Percentiles rank a stretch among this genome's conserved stretches.
Conservation (phyloP, 2,797 vertebrate genomes). For the Oreochromis grahami region DNA sequence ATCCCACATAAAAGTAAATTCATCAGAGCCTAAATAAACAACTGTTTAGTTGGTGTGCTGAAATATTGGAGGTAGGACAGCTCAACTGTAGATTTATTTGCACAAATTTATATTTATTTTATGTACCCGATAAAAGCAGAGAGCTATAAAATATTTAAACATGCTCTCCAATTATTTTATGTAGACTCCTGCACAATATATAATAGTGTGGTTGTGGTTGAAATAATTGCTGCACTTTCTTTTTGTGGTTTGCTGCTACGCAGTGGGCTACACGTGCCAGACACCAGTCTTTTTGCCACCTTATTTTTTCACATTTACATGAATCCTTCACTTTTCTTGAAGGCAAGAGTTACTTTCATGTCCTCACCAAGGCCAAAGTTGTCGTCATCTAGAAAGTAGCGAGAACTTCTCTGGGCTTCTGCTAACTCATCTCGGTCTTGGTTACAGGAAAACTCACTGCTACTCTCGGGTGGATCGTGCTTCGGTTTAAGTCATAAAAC, state of each 20-base stretch:
- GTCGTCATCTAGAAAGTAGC: background rate
- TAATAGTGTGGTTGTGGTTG: background rate
- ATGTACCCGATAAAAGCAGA: background rate
- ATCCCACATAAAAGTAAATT: background rate
- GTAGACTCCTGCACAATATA: background rate
- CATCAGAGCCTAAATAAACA: background rate
- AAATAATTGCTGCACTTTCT: background rate
- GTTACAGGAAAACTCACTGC: background rate
- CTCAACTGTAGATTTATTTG: background rate
- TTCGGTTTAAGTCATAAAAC: constrained; percentile 4
- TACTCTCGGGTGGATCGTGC: background rate
- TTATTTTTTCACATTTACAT: background rate
- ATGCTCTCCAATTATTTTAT: background rate
- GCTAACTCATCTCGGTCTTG: constrained; percentile 16
- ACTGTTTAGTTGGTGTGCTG: background rate
- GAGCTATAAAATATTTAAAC: background rate
- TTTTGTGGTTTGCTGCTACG: background rate
- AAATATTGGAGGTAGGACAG: background rate
- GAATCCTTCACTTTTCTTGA: background rate
- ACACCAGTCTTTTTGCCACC: background rate
- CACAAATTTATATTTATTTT: background rate
- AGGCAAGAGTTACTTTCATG: background rate
- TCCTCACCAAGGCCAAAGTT: constrained; percentile 14
- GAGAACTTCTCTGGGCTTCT: background rate
- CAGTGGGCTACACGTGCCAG: background rate